Evolutionary conservation across 1,140 invertebrate species (phyloP), one percentile per base, ranked within the genome.

Genomic region (Leptinotarsa defecta): DNA sequence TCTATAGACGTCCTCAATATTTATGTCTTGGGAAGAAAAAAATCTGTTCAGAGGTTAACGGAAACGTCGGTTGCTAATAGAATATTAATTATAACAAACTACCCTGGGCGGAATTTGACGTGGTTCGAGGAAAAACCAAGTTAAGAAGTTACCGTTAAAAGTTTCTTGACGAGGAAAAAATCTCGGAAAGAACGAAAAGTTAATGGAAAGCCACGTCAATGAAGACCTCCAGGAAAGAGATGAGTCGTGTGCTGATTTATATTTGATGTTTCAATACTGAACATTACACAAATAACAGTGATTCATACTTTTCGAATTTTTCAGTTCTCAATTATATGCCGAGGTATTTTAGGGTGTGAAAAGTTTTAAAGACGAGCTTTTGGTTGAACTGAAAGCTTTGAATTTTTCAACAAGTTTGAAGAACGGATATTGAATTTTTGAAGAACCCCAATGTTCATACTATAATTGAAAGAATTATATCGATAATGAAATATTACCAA

Each of bases 1-100:
- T 6, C n/a, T 57, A 17, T 19, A 6, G 52, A 57, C 15, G 52
- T 57, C 1, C n/a, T 71, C 13, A 71, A 71, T 63, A 71, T 63
- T 71, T 71, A 71, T 61, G 70, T 3, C n/a, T 43, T 17, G 20
- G 13, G 34, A 43, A 11, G 11, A 22, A 24, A 68, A 68, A 68
- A 68, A 57, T 27, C 57, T 61, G 69, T 71, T 57, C 43, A 17
- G 52, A 71, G 70, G 49, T 71, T 71, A 17, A 22, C 49, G 13
- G 17, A 49, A 61, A 34, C 49, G 22, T 24, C 43, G 17, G 49
- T 71, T 52, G 70, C 70, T 71, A 71, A 71, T 71, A 71, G 70
- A 71, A 71, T 71, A 71, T 71, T 71, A 71, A 71, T 71, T 62
- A 24, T 68, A 34, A 61, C 70, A 61, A 71, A 71, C 70, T 71